phyloP scores from a whole-genome alignment of 2,888 invertebrate genomes.

The Lasioglossum leucozonium region DNA sequence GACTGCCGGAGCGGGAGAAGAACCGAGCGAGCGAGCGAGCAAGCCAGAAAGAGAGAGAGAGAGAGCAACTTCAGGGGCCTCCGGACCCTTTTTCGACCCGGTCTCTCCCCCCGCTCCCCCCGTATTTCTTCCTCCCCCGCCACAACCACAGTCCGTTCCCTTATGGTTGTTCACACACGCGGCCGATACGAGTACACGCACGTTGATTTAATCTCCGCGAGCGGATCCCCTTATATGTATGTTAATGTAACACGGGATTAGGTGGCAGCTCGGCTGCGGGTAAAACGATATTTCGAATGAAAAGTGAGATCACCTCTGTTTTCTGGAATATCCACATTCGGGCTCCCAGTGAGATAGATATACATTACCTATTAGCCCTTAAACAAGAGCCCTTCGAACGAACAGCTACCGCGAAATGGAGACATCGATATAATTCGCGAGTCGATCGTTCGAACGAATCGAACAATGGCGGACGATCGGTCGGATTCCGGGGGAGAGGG shows the following conservation, averaged over 20 bases:
- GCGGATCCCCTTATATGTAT: conserved; percentile 56
- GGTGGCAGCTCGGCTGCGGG: conserved; percentile 30
- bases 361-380: no score
- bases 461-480: neutral
- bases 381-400: no score
- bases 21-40: neutral
- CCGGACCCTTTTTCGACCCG: conserved; percentile 65
- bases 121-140: conserved; percentile 33
- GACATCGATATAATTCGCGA: neutral
- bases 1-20: conserved; percentile 64
- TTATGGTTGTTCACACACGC: conserved; percentile 60
- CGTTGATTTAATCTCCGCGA: conserved; percentile 54
- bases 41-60: conserved; percentile 28
- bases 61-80: conserved; percentile 25
- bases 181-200: conserved; percentile 50
- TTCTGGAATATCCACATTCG: no score
- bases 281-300: conserved; percentile 44
- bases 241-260: conserved; percentile 61
- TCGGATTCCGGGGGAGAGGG: neutral
- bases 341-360: no score
- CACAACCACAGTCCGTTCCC: conserved; percentile 6
- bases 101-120: conserved; percentile 45
- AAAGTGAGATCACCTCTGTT: conserved; percentile 22
- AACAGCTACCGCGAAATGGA: neutral
- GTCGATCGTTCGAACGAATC: neutral